phyloP scores from a whole-genome alignment of 2,797 vertebrate species.

The Megalops cyprinoides region DNA sequence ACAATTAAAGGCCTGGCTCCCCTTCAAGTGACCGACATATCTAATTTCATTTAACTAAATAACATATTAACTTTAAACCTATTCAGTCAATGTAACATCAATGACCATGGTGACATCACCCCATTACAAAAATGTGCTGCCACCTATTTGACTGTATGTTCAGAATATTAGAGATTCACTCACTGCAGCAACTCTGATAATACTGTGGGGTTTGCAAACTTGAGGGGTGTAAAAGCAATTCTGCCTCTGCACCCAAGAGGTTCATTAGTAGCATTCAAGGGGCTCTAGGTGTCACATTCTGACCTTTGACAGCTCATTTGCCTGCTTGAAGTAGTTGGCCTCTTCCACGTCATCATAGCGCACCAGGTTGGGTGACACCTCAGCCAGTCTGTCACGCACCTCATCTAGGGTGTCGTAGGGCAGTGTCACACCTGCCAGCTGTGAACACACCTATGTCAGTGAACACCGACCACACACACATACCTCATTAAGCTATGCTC shows the following conservation, averaged over 20 bases:
- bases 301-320: constrained; percentile 88
- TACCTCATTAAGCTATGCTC: constrained; percentile 1
- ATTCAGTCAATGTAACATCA: background rate
- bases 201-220: background rate
- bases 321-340: constrained; percentile 95
- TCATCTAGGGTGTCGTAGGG: constrained; percentile 87
- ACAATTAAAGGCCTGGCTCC: background rate
- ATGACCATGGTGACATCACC: background rate
- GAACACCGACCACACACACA: constrained; percentile 14
- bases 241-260: background rate
- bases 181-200: background rate
- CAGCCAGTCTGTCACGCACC: constrained; percentile 84
- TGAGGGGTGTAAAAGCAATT: background rate
- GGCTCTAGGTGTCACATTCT: background rate
- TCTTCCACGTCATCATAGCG: constrained; percentile 91
- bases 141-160: background rate
- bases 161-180: background rate
- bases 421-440: constrained; percentile 87
- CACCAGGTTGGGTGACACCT: constrained; percentile 92
- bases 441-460: constrained; percentile 30
- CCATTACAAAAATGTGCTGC: background rate
- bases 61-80: no score
- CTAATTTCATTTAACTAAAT: background rate
- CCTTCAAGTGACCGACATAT: no score
- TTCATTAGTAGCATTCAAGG: background rate